Evolutionary conservation across 2,797 vertebrate species (phyloP).

Genomic region (Dipus sagitta): DNA sequence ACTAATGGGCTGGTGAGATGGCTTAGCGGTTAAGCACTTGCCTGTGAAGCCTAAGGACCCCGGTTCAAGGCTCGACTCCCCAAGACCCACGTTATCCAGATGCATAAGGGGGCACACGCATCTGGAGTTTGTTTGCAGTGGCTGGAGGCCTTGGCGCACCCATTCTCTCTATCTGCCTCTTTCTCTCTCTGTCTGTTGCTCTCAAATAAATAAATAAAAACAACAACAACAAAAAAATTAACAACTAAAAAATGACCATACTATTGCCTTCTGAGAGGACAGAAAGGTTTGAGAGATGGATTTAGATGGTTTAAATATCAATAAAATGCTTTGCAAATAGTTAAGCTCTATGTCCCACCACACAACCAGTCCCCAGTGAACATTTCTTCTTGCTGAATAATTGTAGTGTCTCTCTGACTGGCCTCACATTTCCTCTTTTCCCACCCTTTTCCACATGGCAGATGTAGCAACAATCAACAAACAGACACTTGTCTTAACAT

Average conservation of each 20-base stretch:
- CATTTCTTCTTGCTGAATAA: not conserved
- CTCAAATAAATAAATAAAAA: too few relatives aligned
- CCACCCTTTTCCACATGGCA: not conserved
- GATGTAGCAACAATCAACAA: not conserved
- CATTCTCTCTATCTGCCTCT: too few relatives aligned
- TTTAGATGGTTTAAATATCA: not conserved
- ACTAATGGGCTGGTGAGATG: too few relatives aligned
- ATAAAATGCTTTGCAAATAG: not conserved
- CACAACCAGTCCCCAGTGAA: fast-evolving
- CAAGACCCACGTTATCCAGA: too few relatives aligned
- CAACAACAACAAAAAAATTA: too few relatives aligned
- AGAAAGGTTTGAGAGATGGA: not conserved
- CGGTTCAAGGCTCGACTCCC: too few relatives aligned
- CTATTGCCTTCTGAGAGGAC: not conserved
- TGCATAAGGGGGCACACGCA: too few relatives aligned
- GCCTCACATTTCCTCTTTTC: not conserved
- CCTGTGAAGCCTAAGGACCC: too few relatives aligned
- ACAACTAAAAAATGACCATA: not conserved
- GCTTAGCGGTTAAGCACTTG: too few relatives aligned
- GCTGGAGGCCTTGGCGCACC: too few relatives aligned
- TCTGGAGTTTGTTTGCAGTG: too few relatives aligned
- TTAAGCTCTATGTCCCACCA: not conserved
- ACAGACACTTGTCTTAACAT: not conserved
- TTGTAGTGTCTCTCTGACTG: not conserved
- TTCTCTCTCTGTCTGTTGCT: too few relatives aligned